Evolutionary conservation across 2,888 invertebrate species (phyloP), one percentile per base, ranked within the genome.

Genomic region (Iphiclides podalirius): DNA sequence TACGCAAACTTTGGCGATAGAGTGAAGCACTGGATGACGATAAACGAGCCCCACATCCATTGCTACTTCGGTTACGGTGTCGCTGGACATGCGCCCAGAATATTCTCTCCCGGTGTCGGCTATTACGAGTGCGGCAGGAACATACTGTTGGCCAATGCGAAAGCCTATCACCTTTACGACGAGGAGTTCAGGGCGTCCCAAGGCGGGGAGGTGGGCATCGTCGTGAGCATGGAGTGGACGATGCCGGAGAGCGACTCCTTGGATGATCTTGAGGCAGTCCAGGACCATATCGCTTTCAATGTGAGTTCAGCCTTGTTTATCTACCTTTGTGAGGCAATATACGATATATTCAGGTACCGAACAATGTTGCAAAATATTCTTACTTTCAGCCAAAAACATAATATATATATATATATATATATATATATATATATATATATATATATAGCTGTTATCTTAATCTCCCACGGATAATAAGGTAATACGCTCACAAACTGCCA

Each of bases 11-110:
- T 87, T 51, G 92, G 91, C 0, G 86, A 89, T 53, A 82, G 90
- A 52, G 90, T 92, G 1, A 90, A 83, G 62, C 64, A 83, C 34
- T 94, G 93, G 93, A 89, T 92, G 0, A 93, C 93, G 0, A 80
- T 93, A 36, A 93, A 93, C 64, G 94, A 94, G 59, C 93, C 93
- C 0, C 72, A 66, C 47, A 57, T 75, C 13, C 70, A 76, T 47
- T 79, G 81, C 52, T 35, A 34, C 15, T 34, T 39, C 9, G 52
- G 49, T 1, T 91, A 89, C 59, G 79, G 75, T 0, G 0, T 9
- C 1, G 59, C 34, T 0, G 1, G 9, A 4, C 56, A 59, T 26
- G 82, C 89, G 1, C 53, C 74, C 70, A 40, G 47, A 1, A 37
- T 52, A 0, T 15, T n/a, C 13, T 55, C 57, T 16, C 86, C n/a